Percentiles rank a stretch among this genome's conserved stretches.
phyloP scores from a whole-genome alignment of 2,113 vertebrate species.

The Lutjanus erythropterus region DNA sequence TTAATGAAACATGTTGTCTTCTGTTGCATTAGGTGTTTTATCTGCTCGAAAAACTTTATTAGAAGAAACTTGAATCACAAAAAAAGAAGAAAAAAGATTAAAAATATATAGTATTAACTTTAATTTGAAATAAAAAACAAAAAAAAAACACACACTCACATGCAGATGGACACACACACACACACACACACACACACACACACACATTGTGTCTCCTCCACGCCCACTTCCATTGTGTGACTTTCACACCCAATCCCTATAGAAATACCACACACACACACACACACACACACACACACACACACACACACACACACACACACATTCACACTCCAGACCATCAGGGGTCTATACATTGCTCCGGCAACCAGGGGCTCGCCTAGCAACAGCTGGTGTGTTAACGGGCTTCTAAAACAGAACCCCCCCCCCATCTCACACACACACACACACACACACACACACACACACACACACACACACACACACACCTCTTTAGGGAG shows the following conservation, averaged over 20 bases:
- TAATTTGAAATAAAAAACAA: no score
- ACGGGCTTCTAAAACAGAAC: background rate
- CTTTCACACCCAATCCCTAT: slow-evolving; percentile 28
- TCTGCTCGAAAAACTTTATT: no score
- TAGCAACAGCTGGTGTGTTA: slow-evolving; percentile 41
- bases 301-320: slow-evolving; percentile 26
- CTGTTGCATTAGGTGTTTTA: no score
- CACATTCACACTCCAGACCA: slow-evolving; percentile 23
- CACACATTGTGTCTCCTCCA: slow-evolving; percentile 18
- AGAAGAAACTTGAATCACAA: no score
- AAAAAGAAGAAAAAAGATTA: no score
- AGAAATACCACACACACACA: slow-evolving; percentile 28
- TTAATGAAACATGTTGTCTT: no score
- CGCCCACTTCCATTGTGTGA: slow-evolving; percentile 24
- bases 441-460: slow-evolving; percentile 10
- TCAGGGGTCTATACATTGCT: slow-evolving; percentile 34
- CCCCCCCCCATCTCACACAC: background rate
- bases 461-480: slow-evolving; percentile 12
- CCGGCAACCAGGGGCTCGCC: slow-evolving; percentile 24
- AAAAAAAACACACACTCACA: background rate
- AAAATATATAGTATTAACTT: no score
- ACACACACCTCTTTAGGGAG: background rate
- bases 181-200: slow-evolving; percentile 2
- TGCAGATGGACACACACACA: slow-evolving; percentile 14
- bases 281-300: no score